Evolutionary conservation across 2,797 vertebrate species (phyloP), one percentile per base, ranked within the genome.

Genomic region (Typhlichthys eigenmanni): DNA sequence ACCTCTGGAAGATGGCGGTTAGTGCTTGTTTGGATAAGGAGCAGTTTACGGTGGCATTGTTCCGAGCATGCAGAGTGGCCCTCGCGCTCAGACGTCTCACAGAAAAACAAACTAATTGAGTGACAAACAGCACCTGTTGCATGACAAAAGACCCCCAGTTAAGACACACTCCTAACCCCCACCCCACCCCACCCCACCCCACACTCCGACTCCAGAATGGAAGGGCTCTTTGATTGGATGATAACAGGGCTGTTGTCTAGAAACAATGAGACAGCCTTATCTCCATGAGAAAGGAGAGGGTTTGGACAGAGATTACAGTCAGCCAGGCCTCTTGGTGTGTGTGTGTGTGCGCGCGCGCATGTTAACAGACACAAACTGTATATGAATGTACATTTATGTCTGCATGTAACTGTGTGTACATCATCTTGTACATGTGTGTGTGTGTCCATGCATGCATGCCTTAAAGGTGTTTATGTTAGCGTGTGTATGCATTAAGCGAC

Each of bases 101-200:
- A 76, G 68, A 78, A 61, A 24, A 5, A 12, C 10, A 47, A 61
- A 74, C 76, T 74, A 80, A 84, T 19, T 74, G 85, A 87, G 72
- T 53, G 74, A 90, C 90, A 90, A 38, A 85, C 79, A 67, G 78
- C 91, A 91, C 86, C 89, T 92, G 90, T 80, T 78, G 76, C 83
- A 88, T 86, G 77, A 92, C 88, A 90, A 91, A 90, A 79, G 73
- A 64, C 56, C 72, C 71, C 68, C 74, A 81, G 81, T 79, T 75
- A 61, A 72, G 69, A 54, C 61, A 51, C 67, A 63, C 11, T 19
- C 60, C 52, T 56, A 11, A 17, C 11, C 66, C 47, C 46, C 14
- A 38, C 51, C 48, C 62, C 62, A 29, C 13, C 66, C 46, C 46
- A n/a, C 46, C 51, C 48, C 62, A 29, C 72, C 65, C 24, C 3